Percentiles rank a stretch among this genome's conserved stretches.
Conservation (phyloP, 2,888 invertebrate species). For the Lottia gigantea region DNA sequence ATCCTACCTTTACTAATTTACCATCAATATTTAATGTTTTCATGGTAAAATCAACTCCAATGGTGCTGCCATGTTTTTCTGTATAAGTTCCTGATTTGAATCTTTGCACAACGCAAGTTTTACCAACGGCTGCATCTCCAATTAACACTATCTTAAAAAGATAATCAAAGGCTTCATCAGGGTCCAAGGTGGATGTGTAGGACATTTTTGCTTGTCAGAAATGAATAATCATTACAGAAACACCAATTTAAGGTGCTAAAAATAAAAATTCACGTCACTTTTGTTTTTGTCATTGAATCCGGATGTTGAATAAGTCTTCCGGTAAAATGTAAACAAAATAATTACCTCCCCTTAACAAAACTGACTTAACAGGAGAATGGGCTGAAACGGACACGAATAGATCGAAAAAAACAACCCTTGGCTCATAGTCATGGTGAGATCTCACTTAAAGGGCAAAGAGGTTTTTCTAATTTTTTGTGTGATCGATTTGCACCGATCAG, state of each 20-base stretch:
- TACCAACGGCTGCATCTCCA: slow-evolving; percentile 76
- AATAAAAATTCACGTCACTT: background rate
- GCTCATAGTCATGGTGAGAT: too few relatives aligned
- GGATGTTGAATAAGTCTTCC: background rate
- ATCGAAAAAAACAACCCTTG: too few relatives aligned
- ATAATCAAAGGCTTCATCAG: slow-evolving; percentile 82
- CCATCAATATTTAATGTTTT: slow-evolving; percentile 94
- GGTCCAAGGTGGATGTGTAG: slow-evolving; percentile 53
- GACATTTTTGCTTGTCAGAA: slow-evolving; percentile 37
- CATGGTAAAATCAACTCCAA: slow-evolving; percentile 98
- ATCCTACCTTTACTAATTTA: slow-evolving; percentile 88
- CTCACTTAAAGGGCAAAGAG: too few relatives aligned
- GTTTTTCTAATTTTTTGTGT: too few relatives aligned
- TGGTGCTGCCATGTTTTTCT: slow-evolving; percentile 92
- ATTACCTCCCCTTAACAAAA: background rate
- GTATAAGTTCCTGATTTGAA: slow-evolving; percentile 95
- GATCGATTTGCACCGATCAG: too few relatives aligned
- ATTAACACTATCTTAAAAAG: slow-evolving; percentile 95
- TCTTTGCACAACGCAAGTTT: slow-evolving; percentile 94
- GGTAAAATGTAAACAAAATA: background rate
- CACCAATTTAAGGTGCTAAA: background rate
- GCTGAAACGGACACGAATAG: too few relatives aligned
- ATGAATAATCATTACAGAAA: background rate
- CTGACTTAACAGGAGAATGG: too few relatives aligned
- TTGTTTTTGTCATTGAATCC: background rate